Base-by-base conservation (phyloP, 2,113 vertebrate species). In the Hippoglossus stenolepis region DNA sequence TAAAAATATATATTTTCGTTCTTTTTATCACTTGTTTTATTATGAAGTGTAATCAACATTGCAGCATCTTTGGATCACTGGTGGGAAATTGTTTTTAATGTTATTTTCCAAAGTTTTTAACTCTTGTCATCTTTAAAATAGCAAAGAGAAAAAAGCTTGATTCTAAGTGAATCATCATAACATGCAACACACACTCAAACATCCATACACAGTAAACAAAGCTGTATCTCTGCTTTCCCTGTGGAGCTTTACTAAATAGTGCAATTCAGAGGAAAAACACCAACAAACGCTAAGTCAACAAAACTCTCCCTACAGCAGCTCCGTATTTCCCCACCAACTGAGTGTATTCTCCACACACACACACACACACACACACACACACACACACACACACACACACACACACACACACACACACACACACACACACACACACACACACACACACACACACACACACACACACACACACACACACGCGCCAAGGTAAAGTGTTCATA, bases 211-310 rank as follows among this genome's bases (percentile, higher is more conserved):
- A 38, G 23, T 28, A 47, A 73, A 73, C 56, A 67, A 59, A 78
- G 66, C 64, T 47, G 70, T 20, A n/a, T 53, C n/a, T 70, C 45
- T 38, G 23, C 12, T 17, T 1, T 66, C 73, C 63, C 28, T 0
- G 60, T 0, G 61, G 49, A 80, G 21, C 35, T 0, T 49, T 28
- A 62, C 64, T 74, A 66, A 83, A 85, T 67, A 57, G 56, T 75
- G 78, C 61, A 82, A 45, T 75, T 79, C 24, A 75, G 0, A 51
- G 4, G 43, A 67, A 81, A 85, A 86, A 28, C 21, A 5, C 40
- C 62, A 58, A 57, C 56, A 89, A 63, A 64, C 45, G 45, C 56
- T 75, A 77, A 87, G 75, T 84, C 84, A 84, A 61, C 77, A 26
- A 65, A 74, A 59, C 65, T 49, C 63, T 40, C 10, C 45, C 31